phyloP scores from a whole-genome alignment of 2,797 vertebrate genomes.

The Acrocephalus scirpaceus region DNA sequence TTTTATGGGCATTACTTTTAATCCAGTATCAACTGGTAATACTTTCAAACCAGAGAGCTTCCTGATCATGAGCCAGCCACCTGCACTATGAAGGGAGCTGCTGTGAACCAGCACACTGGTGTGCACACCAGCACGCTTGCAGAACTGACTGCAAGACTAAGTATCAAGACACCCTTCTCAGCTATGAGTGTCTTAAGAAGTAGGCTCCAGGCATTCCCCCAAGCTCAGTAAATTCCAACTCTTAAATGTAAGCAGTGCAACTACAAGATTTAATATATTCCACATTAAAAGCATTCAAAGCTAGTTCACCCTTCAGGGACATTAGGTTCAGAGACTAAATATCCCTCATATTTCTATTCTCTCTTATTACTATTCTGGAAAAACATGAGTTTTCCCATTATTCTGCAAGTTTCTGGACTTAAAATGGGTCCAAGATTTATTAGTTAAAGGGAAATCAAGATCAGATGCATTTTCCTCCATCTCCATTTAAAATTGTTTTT shows the following conservation, averaged over 20 bases:
- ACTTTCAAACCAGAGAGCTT: neutral
- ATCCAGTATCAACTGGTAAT: neutral
- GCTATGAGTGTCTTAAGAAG: neutral
- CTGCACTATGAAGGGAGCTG: neutral
- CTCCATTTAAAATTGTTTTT: constrained; percentile 62
- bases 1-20: neutral
- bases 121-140: no score
- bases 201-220: neutral
- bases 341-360: neutral
- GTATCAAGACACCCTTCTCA: neutral
- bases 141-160: neutral
- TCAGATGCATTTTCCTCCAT: constrained; percentile 30
- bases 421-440: neutral
- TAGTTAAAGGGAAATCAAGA: constrained; percentile 26
- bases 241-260: neutral
- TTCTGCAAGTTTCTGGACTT: neutral
- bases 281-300: neutral
- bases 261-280: neutral
- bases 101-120: neutral
- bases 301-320: neutral
- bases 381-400: neutral
- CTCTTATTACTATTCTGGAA: neutral
- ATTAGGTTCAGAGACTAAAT: neutral
- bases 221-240: neutral
- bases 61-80: neutral